phyloP scores from a whole-genome alignment of 1,140 invertebrate genomes.

The Drosophila seguyi region DNA sequence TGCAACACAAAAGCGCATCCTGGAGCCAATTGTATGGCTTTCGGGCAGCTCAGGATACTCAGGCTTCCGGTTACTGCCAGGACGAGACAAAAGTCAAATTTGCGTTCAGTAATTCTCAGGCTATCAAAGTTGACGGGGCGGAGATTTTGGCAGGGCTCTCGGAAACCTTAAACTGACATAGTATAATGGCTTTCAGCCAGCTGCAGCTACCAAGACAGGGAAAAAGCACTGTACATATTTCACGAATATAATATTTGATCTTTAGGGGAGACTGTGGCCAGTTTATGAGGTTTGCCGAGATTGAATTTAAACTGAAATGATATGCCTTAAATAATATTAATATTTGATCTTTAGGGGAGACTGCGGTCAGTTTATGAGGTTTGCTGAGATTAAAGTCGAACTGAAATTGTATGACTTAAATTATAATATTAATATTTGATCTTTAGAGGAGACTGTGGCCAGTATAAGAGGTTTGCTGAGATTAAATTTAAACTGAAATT shows the following conservation, averaged over 20 bases:
- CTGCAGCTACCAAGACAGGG: neutral
- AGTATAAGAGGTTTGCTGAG: neutral
- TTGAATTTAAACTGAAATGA: no score
- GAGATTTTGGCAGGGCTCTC: constrained; percentile 11
- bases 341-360: no score
- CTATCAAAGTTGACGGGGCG: neutral
- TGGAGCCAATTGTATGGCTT: neutral
- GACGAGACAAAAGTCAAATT: constrained; percentile 1
- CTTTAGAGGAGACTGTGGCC: neutral
- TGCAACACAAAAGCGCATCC: constrained; percentile 39
- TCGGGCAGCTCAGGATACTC: constrained; percentile 10
- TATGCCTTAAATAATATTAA: no score
- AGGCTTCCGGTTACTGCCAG: constrained; percentile 6
- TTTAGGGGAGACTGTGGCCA: no score
- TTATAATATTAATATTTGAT: no score
- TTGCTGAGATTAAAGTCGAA: no score
- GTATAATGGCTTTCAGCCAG: neutral
- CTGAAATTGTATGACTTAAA: no score
- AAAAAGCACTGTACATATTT: neutral
- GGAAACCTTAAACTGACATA: neutral
- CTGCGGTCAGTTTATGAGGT: no score
- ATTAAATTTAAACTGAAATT: constrained; percentile 12
- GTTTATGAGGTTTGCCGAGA: no score
- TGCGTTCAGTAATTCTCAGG: constrained; percentile 14
- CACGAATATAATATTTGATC: neutral